Base-by-base conservation (phyloP, 1,140 invertebrate genomes). In the Zaprionus ornatus region DNA sequence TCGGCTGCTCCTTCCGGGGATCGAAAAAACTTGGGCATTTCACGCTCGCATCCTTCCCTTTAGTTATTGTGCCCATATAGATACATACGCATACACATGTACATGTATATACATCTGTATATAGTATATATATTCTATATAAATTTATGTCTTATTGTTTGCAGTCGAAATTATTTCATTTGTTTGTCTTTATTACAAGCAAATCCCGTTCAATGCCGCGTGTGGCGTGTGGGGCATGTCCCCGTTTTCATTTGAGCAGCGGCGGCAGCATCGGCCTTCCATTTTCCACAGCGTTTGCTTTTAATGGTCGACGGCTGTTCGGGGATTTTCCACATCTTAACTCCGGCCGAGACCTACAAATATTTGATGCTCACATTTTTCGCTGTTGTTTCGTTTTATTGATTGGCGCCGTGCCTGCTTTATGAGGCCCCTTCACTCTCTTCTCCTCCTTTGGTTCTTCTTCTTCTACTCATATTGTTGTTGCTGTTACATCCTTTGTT, bases 111-210 rank as follows among this genome's bases (percentile, higher is more conserved):
- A 27, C 17, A 17, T 27, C 37, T 64, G 29, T 45, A 56, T 42
- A 65, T 70, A 71, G 27, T n/a, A 23, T 50, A 79, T 23, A 50
- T 64, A 29, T 45, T 23, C 48, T 74, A 81, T 88, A 88, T 79
- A 90, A 77, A 85, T 90, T 85, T 90, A 84, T 90, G 85, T 88
- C 81, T 80, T 82, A 90, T 90, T 90, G 85, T 90, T 90, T 90
- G 78, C 67, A 79, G 79, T 90, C 79, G 81, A 90, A 90, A 90
- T 90, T 90, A 90, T 90, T 90, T 90, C 81, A 90, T 90, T 90
- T 90, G 85, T 90, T 90, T 90, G 81, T 85, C 76, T 90, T 90
- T 90, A 90, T 90, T 82, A 90, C 85, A 81, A 71, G 66, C 74
- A 85, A 84, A 88, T 88, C 81, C 77, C 76, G 67, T 79, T 83